Percentiles rank a stretch among this genome's conserved stretches.
Conservation (phyloP, 2,888 invertebrate species). For the Cryptocephalus moraei region DNA sequence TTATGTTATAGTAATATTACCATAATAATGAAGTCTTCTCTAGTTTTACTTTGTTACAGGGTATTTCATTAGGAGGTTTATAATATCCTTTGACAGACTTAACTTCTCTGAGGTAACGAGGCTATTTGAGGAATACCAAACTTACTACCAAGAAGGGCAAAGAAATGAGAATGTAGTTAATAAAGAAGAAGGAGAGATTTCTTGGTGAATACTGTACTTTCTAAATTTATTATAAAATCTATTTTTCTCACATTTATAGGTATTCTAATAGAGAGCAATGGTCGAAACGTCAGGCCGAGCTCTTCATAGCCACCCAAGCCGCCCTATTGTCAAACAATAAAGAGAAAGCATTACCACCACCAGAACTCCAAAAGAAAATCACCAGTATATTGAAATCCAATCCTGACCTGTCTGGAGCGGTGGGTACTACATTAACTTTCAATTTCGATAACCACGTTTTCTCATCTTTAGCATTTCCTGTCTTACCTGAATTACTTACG, state of each 20-base stretch:
- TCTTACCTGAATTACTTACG: slow-evolving; percentile 84
- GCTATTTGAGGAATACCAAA: slow-evolving; percentile 60
- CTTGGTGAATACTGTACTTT: slow-evolving; percentile 15
- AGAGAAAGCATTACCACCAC: slow-evolving; percentile 64
- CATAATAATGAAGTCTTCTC: background rate
- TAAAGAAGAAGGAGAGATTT: slow-evolving; percentile 10
- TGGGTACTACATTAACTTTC: slow-evolving; percentile 38
- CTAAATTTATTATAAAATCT: background rate
- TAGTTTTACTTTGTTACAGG: slow-evolving; percentile 43
- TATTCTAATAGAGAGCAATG: slow-evolving; percentile 54
- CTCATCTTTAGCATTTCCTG: slow-evolving; percentile 66
- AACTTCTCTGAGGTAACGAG: slow-evolving; percentile 74
- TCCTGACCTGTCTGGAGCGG: slow-evolving; percentile 73
- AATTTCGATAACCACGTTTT: background rate
- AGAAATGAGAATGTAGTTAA: slow-evolving; percentile 11
- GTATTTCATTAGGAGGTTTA: slow-evolving; percentile 70
- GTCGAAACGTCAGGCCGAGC: slow-evolving; percentile 82
- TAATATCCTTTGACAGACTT: slow-evolving; percentile 71
- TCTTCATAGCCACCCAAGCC: slow-evolving; percentile 81
- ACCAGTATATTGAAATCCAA: slow-evolving; percentile 63
- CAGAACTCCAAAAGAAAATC: slow-evolving; percentile 65
- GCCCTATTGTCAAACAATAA: slow-evolving; percentile 74
- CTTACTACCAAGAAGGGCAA: slow-evolving; percentile 45
- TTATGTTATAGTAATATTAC: slow-evolving; percentile 1
- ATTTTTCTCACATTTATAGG: slow-evolving; percentile 17